phyloP scores from a whole-genome alignment of 1,140 invertebrate species.

The Chrysoperla carnea region DNA sequence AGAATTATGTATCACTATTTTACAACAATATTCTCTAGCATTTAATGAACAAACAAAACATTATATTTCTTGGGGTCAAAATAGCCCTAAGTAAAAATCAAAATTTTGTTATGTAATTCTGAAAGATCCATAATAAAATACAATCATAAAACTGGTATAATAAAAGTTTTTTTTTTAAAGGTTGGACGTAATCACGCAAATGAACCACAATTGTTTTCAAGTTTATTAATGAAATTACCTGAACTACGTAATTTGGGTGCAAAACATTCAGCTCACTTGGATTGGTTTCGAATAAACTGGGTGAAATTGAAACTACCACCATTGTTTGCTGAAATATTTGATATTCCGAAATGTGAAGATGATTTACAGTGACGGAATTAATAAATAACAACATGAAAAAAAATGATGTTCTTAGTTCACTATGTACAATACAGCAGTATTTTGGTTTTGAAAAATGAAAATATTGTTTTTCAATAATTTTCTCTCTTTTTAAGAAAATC shows the following conservation, averaged over 20 bases:
- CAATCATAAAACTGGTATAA: too few species aligned
- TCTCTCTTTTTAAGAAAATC: too few species aligned
- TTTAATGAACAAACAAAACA: too few species aligned
- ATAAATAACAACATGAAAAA: constrained; percentile 1
- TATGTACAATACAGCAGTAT: too few species aligned
- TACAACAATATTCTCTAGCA: too few species aligned
- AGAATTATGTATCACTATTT: too few species aligned
- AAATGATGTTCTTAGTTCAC: neutral
- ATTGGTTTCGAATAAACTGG: constrained; percentile 86
- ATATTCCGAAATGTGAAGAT: constrained; percentile 84
- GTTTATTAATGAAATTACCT: constrained; percentile 51
- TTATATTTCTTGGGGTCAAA: too few species aligned
- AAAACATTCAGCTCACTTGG: constrained; percentile 67
- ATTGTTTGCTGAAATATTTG: constrained; percentile 92
- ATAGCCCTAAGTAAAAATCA: too few species aligned
- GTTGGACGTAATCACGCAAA: constrained; percentile 17
- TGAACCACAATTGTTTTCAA: constrained; percentile 40
- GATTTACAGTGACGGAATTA: constrained; percentile 35
- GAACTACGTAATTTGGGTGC: constrained; percentile 69
- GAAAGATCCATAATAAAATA: too few species aligned
- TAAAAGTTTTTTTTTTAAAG: constrained; percentile 9
- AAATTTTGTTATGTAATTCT: too few species aligned
- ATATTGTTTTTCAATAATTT: too few species aligned
- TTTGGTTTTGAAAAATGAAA: too few species aligned
- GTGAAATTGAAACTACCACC: constrained; percentile 69